These are phyloP conservation scores for Cardinalis cardinalis DNA, from an alignment of 2,113 vertebrate genomes.

Conservation along the genomic window DNA sequence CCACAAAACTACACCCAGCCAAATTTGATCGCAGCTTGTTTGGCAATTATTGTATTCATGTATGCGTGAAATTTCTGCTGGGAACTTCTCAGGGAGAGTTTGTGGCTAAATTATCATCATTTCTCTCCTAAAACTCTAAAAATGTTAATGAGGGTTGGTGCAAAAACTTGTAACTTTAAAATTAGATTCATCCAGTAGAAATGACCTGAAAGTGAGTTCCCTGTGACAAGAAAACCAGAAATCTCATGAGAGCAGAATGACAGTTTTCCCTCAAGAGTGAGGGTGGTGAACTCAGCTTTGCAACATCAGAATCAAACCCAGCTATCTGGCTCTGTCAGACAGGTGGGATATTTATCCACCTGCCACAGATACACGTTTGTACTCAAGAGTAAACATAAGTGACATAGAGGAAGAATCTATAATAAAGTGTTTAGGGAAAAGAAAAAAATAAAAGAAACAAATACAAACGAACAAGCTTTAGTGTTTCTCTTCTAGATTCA, in stretches of 20 bases:
- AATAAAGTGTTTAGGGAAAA: background rate
- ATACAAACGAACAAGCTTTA: background rate
- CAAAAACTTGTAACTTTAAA: background rate
- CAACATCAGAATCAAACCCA: background rate
- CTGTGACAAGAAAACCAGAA: background rate
- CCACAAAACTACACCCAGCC: background rate
- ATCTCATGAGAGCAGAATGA: background rate
- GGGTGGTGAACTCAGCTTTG: background rate
- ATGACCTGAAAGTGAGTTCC: background rate
- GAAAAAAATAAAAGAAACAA: background rate
- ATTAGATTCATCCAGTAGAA: background rate
- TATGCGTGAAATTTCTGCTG: background rate
- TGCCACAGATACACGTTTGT: background rate
- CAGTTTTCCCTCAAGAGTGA: background rate
- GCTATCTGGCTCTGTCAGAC: background rate
- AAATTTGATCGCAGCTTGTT: conserved; percentile 14
- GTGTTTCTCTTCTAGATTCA: background rate
- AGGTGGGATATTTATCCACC: background rate
- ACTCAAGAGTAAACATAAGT: background rate
- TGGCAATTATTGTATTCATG: conserved; percentile 12
- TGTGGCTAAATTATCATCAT: background rate
- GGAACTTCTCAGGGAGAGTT: background rate
- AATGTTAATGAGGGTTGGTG: background rate
- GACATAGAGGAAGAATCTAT: background rate
- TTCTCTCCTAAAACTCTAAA: conserved; percentile 10